Conservation (phyloP, 2,113 vertebrate species). For the Aldabrachelys gigantea region DNA sequence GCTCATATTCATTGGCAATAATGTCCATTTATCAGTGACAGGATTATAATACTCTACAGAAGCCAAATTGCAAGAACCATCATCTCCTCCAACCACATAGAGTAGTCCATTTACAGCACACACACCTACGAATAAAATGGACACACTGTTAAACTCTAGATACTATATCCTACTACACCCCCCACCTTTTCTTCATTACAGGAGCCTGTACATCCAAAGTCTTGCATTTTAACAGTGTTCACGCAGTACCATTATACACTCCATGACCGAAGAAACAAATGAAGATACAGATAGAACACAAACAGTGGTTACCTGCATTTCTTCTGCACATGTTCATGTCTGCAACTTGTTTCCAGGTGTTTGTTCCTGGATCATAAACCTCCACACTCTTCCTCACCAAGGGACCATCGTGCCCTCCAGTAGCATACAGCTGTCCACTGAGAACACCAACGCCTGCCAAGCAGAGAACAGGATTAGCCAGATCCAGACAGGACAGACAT, state of each 20-base stretch:
- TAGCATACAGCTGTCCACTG: conserved; percentile 90
- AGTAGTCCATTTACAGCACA: conserved; percentile 94
- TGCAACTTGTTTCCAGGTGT: conserved; percentile 92
- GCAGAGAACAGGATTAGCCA: conserved; percentile 19
- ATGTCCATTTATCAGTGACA: conserved; percentile 91
- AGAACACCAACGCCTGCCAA: conserved; percentile 92
- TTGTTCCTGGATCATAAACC: conserved; percentile 90
- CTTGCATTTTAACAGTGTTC: neutral
- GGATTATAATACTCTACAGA: conserved; percentile 97
- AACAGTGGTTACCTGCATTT: conserved; percentile 87
- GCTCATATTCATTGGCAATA: conserved; percentile 96
- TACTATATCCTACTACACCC: neutral
- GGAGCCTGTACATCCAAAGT: neutral
- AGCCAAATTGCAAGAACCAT: conserved; percentile 95
- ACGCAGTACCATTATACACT: neutral
- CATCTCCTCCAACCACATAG: conserved; percentile 95
- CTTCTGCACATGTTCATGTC: conserved; percentile 99
- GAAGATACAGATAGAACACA: neutral
- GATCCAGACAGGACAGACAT: accelerated
- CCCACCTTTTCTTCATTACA: neutral
- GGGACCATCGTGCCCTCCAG: conserved; percentile 93
- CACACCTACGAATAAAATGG: conserved; percentile 82
- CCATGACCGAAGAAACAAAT: neutral
- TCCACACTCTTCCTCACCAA: conserved; percentile 97
- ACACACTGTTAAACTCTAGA: neutral